Percentiles rank a stretch among this genome's conserved stretches.
These are phyloP conservation scores for Acropora tenuis DNA, from an alignment of 64 coral and sea anemone genomes.

Conservation along the genomic window DNA sequence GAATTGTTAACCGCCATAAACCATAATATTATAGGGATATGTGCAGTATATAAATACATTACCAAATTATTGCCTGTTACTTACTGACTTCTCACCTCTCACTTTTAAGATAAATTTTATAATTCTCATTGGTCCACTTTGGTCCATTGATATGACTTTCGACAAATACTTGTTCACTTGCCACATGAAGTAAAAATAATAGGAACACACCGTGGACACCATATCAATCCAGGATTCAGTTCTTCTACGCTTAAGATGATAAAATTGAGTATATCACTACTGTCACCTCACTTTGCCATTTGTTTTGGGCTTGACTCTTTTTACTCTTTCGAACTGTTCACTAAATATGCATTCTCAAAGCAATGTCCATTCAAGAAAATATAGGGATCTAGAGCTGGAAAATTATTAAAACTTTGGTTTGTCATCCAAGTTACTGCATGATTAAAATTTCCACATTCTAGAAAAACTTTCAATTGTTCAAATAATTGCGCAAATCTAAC, in stretches of 20 bases:
- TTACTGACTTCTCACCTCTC: too few species aligned
- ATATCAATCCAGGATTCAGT: conserved; percentile 2
- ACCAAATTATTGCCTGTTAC: too few species aligned
- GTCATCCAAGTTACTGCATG: neutral
- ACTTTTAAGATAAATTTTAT: too few species aligned
- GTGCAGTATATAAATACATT: too few species aligned
- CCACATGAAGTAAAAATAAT: too few species aligned
- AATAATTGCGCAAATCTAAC: neutral
- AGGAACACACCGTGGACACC: neutral
- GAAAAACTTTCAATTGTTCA: conserved; percentile 2
- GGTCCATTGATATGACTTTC: too few species aligned
- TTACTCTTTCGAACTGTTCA: neutral
- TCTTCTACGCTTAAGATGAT: neutral
- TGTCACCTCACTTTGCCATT: neutral
- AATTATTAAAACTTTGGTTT: conserved; percentile 4
- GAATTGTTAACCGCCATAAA: too few species aligned
- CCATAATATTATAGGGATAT: too few species aligned
- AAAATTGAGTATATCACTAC: neutral
- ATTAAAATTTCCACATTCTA: conserved; percentile 1
- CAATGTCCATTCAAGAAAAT: neutral
- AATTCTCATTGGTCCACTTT: too few species aligned
- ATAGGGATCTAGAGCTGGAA: neutral
- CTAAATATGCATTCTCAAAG: neutral
- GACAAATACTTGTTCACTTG: too few species aligned
- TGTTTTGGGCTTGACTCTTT: neutral